Evolutionary conservation across 2,888 invertebrate genomes (phyloP).

Genomic region (Adineta ricciae): DNA sequence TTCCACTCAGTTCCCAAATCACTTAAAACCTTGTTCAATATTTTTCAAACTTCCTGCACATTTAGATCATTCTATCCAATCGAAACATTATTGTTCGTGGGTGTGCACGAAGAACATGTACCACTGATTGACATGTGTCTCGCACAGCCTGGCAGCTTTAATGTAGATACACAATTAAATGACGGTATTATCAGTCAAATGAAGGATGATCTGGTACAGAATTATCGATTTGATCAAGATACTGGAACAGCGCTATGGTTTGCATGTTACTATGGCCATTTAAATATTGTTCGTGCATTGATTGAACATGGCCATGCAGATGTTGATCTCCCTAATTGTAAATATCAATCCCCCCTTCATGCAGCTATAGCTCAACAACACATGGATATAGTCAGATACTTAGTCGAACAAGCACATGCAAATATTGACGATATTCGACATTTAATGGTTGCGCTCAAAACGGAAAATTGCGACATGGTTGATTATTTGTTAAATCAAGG

Average conservation of each 20-base stretch:
- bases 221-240: too few relatives aligned
- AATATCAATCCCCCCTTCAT: background rate
- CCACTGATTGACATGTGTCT: too few relatives aligned
- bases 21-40: too few relatives aligned
- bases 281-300: background rate
- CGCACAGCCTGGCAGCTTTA: too few relatives aligned
- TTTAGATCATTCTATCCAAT: too few relatives aligned
- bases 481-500: background rate
- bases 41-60: too few relatives aligned
- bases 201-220: too few relatives aligned
- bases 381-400: background rate
- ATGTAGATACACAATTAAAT: too few relatives aligned
- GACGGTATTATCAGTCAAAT: too few relatives aligned
- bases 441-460: background rate
- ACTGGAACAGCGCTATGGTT: background rate
- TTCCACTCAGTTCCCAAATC: too few relatives aligned
- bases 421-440: background rate
- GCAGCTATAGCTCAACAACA: background rate
- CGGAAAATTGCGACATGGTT: background rate
- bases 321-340: background rate
- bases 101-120: too few relatives aligned
- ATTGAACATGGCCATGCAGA: background rate
- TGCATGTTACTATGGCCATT: background rate
- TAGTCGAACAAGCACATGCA: background rate
- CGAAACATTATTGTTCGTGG: too few relatives aligned